phyloP scores from a whole-genome alignment of 2,888 invertebrate genomes.

The Odiellus spinosus region DNA sequence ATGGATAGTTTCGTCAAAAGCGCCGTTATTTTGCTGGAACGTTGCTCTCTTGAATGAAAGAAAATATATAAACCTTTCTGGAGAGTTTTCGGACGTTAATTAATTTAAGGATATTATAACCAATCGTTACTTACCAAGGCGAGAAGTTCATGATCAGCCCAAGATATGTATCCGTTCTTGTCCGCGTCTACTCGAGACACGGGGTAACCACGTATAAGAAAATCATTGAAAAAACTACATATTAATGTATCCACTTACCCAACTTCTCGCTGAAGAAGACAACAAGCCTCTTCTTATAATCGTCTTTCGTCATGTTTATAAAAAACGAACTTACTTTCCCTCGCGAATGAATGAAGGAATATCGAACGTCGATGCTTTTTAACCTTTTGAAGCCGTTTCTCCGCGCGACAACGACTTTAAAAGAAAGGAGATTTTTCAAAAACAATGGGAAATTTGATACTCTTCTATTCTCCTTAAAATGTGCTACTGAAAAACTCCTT shows the following conservation, averaged over 20 bases:
- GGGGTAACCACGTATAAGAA: too few relatives aligned
- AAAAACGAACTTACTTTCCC: too few relatives aligned
- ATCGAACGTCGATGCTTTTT: too few relatives aligned
- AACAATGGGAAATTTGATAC: too few relatives aligned
- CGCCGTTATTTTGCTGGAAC: conserved; percentile 16
- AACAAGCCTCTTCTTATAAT: conserved; percentile 12
- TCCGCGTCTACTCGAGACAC: conserved; percentile 12
- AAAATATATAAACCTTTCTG: neutral
- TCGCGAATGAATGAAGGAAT: too few relatives aligned
- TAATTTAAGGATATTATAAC: neutral
- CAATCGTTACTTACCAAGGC: conserved; percentile 11
- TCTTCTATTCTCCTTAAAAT: too few relatives aligned
- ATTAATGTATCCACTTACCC: conserved; percentile 11
- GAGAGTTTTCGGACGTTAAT: neutral
- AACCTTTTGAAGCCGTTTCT: too few relatives aligned
- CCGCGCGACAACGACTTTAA: too few relatives aligned
- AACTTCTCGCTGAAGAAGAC: conserved; percentile 17
- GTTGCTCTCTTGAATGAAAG: conserved; percentile 9
- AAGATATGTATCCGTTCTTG: conserved; percentile 18
- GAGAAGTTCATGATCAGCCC: conserved; percentile 14
- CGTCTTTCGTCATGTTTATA: conserved; percentile 11
- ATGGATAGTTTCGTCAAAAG: conserved; percentile 16
- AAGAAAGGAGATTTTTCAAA: too few relatives aligned
- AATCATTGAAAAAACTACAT: too few relatives aligned
- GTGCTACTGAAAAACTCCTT: too few relatives aligned